These are phyloP conservation scores for Sebastes flavidus DNA, from an alignment of 2,797 vertebrate genomes.

Conservation along the genomic window DNA sequence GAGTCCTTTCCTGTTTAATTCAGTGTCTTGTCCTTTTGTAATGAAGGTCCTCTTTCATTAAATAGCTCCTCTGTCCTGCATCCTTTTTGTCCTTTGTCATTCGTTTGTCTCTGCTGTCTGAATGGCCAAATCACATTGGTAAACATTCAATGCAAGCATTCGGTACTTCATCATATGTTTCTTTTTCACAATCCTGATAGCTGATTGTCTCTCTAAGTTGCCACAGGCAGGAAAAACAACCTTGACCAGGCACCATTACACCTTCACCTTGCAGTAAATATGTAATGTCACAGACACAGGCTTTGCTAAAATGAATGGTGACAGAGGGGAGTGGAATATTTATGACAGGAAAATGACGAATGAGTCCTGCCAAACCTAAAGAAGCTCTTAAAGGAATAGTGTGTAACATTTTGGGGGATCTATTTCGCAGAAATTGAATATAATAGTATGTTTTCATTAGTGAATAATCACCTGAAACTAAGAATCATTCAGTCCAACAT, in stretches of 20 bases:
- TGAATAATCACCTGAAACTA: too few species aligned
- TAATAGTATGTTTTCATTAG: too few species aligned
- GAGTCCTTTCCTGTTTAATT: slow-evolving; percentile 15
- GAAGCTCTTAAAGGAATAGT: slow-evolving; percentile 2
- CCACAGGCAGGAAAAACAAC: slow-evolving; percentile 11
- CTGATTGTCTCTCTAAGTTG: slow-evolving; percentile 9
- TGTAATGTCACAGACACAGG: slow-evolving; percentile 9
- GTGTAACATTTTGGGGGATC: too few species aligned
- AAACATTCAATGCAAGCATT: not conserved
- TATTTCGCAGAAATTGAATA: too few species aligned
- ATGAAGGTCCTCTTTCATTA: not conserved
- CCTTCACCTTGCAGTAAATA: slow-evolving; percentile 34
- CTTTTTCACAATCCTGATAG: not conserved
- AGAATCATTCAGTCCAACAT: too few species aligned
- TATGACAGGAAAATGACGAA: slow-evolving; percentile 23
- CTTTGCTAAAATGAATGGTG: slow-evolving; percentile 18
- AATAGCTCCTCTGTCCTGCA: not conserved
- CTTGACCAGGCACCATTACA: slow-evolving; percentile 19
- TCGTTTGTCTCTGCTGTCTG: not conserved
- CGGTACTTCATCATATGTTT: not conserved
- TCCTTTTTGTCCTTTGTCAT: not conserved
- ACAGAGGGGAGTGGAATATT: slow-evolving; percentile 19
- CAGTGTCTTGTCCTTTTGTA: not conserved
- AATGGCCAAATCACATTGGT: not conserved
- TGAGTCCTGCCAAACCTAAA: slow-evolving; percentile 18